phyloP scores from a whole-genome alignment of 2,888 invertebrate genomes.

The Alloscopus bannaensis region DNA sequence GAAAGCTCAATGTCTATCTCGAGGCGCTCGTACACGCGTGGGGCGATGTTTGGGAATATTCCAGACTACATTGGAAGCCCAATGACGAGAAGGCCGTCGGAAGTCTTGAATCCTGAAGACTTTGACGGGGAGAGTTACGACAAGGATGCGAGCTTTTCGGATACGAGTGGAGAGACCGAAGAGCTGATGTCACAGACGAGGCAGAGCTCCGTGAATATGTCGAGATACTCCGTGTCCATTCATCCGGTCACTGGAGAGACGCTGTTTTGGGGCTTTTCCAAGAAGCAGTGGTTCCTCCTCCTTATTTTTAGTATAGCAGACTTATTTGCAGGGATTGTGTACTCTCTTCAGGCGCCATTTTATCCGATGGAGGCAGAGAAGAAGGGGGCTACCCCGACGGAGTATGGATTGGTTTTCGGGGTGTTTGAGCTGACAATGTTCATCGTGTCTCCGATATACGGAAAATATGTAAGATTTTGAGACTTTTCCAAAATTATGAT shows the following conservation, averaged over 20 bases:
- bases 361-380: conserved; percentile 90
- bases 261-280: conserved; percentile 78
- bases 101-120: conserved; percentile 35
- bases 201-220: conserved; percentile 51
- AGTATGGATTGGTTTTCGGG: conserved; percentile 91
- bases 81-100: conserved; percentile 39
- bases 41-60: conserved; percentile 60
- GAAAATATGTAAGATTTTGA: conserved; percentile 70
- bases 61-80: conserved; percentile 56
- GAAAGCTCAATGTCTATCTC: conserved; percentile 58
- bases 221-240: conserved; percentile 56
- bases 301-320: conserved; percentile 87
- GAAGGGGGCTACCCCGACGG: conserved; percentile 88
- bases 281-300: conserved; percentile 86
- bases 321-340: conserved; percentile 90
- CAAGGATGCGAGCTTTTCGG: conserved; percentile 37
- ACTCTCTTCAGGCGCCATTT: conserved; percentile 90
- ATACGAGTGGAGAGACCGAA: conserved; percentile 33
- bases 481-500: background rate
- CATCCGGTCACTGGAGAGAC: conserved; percentile 61
- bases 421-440: conserved; percentile 76
- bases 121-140: conserved; percentile 29
- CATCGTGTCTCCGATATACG: conserved; percentile 75
- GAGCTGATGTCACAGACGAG: conserved; percentile 3
- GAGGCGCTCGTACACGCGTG: conserved; percentile 47